These are phyloP conservation scores for Morpho helenor DNA, from an alignment of 2,888 invertebrate genomes.

Conservation along the genomic window DNA sequence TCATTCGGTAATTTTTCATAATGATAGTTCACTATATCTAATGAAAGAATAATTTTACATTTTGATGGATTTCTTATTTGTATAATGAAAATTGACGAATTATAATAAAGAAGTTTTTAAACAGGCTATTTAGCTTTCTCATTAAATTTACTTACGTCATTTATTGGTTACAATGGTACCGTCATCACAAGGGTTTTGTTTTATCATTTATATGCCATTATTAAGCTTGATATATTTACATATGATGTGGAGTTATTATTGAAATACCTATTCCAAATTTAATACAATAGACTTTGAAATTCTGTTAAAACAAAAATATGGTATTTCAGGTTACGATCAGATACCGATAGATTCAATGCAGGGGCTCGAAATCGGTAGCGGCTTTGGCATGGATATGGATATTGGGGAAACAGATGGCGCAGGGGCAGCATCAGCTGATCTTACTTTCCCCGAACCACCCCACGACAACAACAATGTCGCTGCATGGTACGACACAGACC, in stretches of 20 bases:
- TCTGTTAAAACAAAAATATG: neutral
- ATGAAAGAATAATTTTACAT: too few species aligned
- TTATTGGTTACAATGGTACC: too few species aligned
- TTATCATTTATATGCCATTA: too few species aligned
- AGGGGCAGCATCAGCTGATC: slow-evolving; percentile 87
- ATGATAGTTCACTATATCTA: too few species aligned
- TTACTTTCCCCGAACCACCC: slow-evolving; percentile 89
- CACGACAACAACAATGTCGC: slow-evolving; percentile 95
- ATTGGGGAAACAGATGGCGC: slow-evolving; percentile 91
- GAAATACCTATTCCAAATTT: neutral
- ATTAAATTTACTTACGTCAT: too few species aligned
- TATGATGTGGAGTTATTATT: neutral
- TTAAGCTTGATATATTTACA: neutral
- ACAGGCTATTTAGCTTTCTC: too few species aligned
- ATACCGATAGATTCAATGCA: slow-evolving; percentile 98
- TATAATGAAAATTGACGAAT: too few species aligned
- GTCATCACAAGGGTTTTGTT: too few species aligned
- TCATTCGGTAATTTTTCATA: too few species aligned
- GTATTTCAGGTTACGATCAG: slow-evolving; percentile 93
- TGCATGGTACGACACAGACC: slow-evolving; percentile 98
- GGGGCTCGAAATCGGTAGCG: slow-evolving; percentile 93
- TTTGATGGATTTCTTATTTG: too few species aligned
- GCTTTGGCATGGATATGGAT: slow-evolving; percentile 95
- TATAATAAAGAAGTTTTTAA: too few species aligned
- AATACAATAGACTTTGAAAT: neutral